Percentiles rank a stretch among this genome's conserved stretches.
Conservation (phyloP, 2,888 invertebrate genomes). For the Aspidiotus rigidus region DNA sequence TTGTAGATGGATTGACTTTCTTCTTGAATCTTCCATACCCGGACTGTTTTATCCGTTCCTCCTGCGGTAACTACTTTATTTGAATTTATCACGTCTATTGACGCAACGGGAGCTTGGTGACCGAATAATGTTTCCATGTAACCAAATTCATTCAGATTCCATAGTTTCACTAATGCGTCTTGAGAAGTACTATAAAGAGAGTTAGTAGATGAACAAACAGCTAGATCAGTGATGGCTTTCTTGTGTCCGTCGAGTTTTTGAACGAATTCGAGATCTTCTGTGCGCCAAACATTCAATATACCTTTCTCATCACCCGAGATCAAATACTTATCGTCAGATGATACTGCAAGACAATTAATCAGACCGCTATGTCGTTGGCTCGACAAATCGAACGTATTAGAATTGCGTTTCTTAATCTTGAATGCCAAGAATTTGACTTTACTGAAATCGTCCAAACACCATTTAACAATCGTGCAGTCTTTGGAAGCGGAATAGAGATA, state of each 20-base stretch:
- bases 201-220: constrained; percentile 76
- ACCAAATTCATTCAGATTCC: constrained; percentile 92
- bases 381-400: constrained; percentile 41
- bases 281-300: constrained; percentile 75
- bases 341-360: constrained; percentile 38
- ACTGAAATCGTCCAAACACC: constrained; percentile 55
- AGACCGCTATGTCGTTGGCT: constrained; percentile 35
- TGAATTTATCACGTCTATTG: constrained; percentile 75
- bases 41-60: constrained; percentile 72
- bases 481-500: constrained; percentile 76
- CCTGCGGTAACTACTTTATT: constrained; percentile 85
- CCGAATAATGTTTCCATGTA: constrained; percentile 93
- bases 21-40: constrained; percentile 95
- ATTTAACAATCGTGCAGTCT: constrained; percentile 79
- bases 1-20: constrained; percentile 94
- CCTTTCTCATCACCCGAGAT: constrained; percentile 58
- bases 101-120: constrained; percentile 76
- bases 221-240: constrained; percentile 62
- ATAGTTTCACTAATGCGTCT: constrained; percentile 79
- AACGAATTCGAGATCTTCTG: constrained; percentile 61
- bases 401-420: constrained; percentile 41
- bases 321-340: constrained; percentile 41
- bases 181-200: constrained; percentile 57
- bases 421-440: constrained; percentile 47
- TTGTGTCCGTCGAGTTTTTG: constrained; percentile 75